A percentile compares a stretch with the other conserved stretches of the same genome.
These are phyloP conservation scores for Thripadectes ignobilis DNA, from an alignment of 2,797 vertebrate genomes.

Conservation along the genomic window DNA sequence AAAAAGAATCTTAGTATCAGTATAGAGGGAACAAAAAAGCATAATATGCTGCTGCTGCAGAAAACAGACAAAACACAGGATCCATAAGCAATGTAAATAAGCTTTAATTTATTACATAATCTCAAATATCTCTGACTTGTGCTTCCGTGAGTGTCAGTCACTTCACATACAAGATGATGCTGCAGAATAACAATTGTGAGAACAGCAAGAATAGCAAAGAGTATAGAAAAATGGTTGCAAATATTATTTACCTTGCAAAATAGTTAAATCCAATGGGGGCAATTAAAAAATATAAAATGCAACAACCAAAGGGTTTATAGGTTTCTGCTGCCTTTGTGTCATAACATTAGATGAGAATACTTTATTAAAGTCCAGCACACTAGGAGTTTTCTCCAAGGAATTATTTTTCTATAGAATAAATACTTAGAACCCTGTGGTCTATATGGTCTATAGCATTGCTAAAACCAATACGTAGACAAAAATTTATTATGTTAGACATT, in stretches of 20 bases:
- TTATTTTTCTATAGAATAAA: not conserved
- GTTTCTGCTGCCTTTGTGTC: not conserved
- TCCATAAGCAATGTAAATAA: not conserved
- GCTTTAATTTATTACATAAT: not conserved
- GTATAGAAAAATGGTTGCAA: not conserved
- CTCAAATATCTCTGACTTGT: not conserved
- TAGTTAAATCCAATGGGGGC: not conserved
- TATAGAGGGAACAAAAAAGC: not conserved
- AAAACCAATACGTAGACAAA: not conserved
- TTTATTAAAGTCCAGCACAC: not conserved
- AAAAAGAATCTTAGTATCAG: not conserved
- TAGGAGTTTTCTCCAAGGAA: not conserved
- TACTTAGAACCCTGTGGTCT: not conserved
- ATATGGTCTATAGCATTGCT: not conserved
- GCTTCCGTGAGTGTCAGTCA: not conserved
- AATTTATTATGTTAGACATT: not conserved
- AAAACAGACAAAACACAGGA: not conserved
- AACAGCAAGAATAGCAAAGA: not conserved
- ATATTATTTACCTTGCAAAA: not conserved
- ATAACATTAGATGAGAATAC: not conserved
- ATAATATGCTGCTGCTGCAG: not conserved
- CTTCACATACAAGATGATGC: not conserved
- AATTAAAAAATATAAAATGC: not conserved
- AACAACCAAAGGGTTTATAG: not conserved
- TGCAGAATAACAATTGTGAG: not conserved